Evolutionary conservation across 2,888 invertebrate species (phyloP).

Genomic region (Hypercompe scribonia): DNA sequence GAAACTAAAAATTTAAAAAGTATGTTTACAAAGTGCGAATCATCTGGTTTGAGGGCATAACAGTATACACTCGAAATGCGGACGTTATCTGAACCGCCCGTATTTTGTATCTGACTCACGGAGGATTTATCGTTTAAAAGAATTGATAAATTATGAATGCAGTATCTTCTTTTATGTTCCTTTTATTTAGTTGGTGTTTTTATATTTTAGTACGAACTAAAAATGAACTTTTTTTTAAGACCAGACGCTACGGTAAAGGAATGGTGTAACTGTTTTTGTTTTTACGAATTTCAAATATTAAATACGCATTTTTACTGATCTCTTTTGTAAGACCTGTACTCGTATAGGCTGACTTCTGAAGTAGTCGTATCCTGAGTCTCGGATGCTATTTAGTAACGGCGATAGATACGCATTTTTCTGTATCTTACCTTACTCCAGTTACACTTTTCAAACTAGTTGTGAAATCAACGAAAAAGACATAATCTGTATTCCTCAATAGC

Average conservation of each 20-base stretch:
- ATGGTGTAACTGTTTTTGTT: background rate
- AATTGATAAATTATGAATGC: slow-evolving; percentile 4
- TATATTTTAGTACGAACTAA: background rate
- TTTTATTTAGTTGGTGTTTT: background rate
- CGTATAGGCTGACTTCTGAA: no score
- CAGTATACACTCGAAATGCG: slow-evolving; percentile 12
- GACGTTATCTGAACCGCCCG: slow-evolving; percentile 13
- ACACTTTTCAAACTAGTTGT: no score
- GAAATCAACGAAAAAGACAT: no score
- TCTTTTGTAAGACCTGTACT: no score
- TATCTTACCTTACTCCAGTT: no score
- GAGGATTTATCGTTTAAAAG: slow-evolving; percentile 1
- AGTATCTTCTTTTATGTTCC: background rate
- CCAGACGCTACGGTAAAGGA: background rate
- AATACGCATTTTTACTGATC: background rate
- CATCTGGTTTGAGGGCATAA: slow-evolving; percentile 15
- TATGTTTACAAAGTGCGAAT: slow-evolving; percentile 9
- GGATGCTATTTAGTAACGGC: no score
- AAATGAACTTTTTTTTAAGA: background rate
- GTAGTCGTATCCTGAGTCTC: no score
- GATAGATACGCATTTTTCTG: no score
- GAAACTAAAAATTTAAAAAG: slow-evolving; percentile 20
- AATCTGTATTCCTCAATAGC: no score
- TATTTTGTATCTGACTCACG: slow-evolving; percentile 13
- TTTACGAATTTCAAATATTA: background rate